Evolutionary conservation across 1,140 invertebrate genomes (phyloP).

Genomic region (Drusus annulatus): DNA sequence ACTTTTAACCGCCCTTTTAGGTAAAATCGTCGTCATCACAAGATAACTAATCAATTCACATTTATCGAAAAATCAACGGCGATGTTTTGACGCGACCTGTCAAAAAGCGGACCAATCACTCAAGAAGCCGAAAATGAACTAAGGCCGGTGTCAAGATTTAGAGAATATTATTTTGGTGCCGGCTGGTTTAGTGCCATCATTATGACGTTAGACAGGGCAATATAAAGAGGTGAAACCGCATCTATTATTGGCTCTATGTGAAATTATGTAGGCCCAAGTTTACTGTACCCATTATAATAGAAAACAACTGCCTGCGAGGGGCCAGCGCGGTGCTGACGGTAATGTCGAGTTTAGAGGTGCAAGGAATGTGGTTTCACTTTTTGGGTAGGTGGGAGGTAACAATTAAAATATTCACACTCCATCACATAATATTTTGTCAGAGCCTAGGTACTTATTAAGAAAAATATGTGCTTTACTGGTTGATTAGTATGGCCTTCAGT

Average conservation of each 20-base stretch:
- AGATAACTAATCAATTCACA: not conserved
- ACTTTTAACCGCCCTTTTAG: not conserved
- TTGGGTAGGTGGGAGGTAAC: too few relatives aligned
- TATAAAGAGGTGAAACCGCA: constrained; percentile 60
- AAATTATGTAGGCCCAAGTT: constrained; percentile 59
- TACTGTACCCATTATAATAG: constrained; percentile 56
- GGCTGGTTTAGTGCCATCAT: constrained; percentile 58
- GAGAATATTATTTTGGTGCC: constrained; percentile 51
- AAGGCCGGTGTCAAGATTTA: constrained; percentile 49
- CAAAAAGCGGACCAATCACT: constrained; percentile 50
- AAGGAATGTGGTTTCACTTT: too few relatives aligned
- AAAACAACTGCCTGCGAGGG: constrained; percentile 44
- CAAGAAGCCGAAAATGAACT: constrained; percentile 57
- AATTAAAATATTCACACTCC: too few relatives aligned
- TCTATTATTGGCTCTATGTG: constrained; percentile 60
- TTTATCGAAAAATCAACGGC: not conserved
- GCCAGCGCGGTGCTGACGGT: constrained; percentile 15
- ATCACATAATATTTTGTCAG: too few relatives aligned
- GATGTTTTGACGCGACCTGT: constrained; percentile 31
- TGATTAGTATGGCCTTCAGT: too few relatives aligned
- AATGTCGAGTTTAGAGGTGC: constrained; percentile 26
- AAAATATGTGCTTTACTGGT: too few relatives aligned
- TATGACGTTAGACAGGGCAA: constrained; percentile 53
- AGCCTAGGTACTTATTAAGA: too few relatives aligned
- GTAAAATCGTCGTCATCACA: not conserved